Conservation (phyloP, 2,113 vertebrate species). For the Embiotoca jacksoni region DNA sequence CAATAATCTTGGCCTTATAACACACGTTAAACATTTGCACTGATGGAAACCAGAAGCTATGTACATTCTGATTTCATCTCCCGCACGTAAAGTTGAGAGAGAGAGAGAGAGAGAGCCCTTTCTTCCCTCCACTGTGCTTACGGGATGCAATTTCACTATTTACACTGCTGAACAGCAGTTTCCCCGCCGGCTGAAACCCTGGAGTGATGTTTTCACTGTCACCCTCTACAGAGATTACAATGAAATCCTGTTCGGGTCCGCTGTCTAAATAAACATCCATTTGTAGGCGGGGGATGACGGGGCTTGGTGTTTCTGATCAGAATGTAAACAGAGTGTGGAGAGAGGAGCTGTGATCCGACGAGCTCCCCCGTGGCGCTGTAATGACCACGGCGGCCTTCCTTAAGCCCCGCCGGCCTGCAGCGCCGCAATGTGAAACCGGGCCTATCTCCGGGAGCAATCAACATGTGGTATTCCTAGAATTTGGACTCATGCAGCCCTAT, state of each 20-base stretch:
- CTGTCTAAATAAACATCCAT: conserved; percentile 67
- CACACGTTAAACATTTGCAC: conserved; percentile 37
- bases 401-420: conserved; percentile 25
- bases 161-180: conserved; percentile 51
- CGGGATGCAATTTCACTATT: conserved; percentile 60
- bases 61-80: conserved; percentile 37
- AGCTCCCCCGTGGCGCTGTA: conserved; percentile 36
- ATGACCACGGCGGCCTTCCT: conserved; percentile 43
- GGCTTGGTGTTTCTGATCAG: conserved; percentile 54
- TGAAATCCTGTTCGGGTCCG: conserved; percentile 41
- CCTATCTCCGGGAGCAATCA: conserved; percentile 69
- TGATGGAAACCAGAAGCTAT: conserved; percentile 35
- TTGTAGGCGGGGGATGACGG: conserved; percentile 3
- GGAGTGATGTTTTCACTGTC: conserved; percentile 71
- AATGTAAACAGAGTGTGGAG: conserved; percentile 55
- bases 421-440: conserved; percentile 47
- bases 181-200: conserved; percentile 51
- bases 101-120: conserved; percentile 12
- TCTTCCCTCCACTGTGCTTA: conserved; percentile 26
- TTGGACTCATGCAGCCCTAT: conserved; percentile 61
- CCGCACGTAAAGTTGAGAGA: background rate
- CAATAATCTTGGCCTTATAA: conserved; percentile 12
- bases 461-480: conserved; percentile 79
- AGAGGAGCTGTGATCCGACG: conserved; percentile 52
- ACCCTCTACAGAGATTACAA: conserved; percentile 61